A percentile compares a stretch with the other conserved stretches of the same genome.
These are phyloP conservation scores for Holacanthus passer DNA, from an alignment of 2,113 vertebrate genomes.

Conservation along the genomic window DNA sequence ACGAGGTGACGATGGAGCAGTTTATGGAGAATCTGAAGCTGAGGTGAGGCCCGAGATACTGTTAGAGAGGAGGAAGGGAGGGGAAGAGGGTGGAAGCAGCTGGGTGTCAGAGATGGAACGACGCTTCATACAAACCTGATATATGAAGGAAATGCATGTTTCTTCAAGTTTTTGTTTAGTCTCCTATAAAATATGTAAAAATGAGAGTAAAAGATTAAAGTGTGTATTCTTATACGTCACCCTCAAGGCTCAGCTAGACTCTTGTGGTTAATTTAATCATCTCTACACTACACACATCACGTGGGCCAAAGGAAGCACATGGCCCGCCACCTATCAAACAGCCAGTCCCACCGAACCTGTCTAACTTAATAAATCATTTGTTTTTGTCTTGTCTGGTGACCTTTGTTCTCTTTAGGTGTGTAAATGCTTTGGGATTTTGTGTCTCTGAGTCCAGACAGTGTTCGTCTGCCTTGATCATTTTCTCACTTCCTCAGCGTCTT, in stretches of 20 bases:
- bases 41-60: conserved; percentile 83
- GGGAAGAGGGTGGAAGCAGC: conserved; percentile 16
- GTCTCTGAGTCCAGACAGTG: background rate
- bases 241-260: background rate
- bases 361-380: background rate
- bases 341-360: background rate
- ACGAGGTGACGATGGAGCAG: conserved; percentile 93
- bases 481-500: conserved; percentile 37
- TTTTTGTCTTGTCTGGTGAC: background rate
- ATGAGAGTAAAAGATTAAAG: background rate
- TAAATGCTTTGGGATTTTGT: background rate
- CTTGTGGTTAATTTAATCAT: conserved; percentile 17
- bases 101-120: conserved; percentile 27
- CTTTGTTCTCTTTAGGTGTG: background rate
- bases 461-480: background rate
- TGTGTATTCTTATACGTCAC: conserved; percentile 31
- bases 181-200: background rate
- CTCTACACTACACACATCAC: background rate
- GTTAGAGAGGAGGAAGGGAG: conserved; percentile 24
- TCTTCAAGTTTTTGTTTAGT: background rate
- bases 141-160: background rate
- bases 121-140: background rate
- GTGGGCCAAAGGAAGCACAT: background rate
- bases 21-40: conserved; percentile 93
- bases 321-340: background rate